These are phyloP conservation scores for Gymnocheta viridis DNA, from an alignment of 2,888 invertebrate species.

Conservation along the genomic window DNA sequence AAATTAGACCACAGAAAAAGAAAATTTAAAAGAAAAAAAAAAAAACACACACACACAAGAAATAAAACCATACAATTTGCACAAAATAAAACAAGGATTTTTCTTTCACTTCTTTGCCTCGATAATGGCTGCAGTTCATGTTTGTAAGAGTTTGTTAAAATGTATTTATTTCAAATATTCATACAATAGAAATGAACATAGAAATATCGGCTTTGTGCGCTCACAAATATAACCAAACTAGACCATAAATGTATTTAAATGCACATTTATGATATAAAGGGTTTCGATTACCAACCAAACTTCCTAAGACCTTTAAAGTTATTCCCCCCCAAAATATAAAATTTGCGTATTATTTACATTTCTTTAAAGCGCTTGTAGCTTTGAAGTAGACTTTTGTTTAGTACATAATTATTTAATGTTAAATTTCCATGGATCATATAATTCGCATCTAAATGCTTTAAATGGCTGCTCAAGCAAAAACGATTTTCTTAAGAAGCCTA, in stretches of 20 bases:
- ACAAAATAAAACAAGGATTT: slow-evolving; percentile 51
- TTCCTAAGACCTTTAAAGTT: too few species aligned
- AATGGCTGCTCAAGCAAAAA: background rate
- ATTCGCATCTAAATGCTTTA: background rate
- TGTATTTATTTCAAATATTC: slow-evolving; percentile 39
- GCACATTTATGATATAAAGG: slow-evolving; percentile 44
- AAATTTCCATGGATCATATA: background rate
- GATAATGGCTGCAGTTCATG: slow-evolving; percentile 34
- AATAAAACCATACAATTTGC: slow-evolving; percentile 51
- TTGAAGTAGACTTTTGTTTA: background rate
- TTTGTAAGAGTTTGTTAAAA: slow-evolving; percentile 10
- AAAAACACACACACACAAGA: background rate
- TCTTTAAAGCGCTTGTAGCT: background rate
- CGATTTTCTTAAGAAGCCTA: background rate
- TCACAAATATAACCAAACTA: slow-evolving; percentile 25
- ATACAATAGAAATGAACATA: slow-evolving; percentile 42
- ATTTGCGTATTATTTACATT: background rate
- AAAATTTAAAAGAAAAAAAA: background rate
- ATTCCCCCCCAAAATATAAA: background rate
- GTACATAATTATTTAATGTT: background rate
- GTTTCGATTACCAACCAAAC: slow-evolving; percentile 12
- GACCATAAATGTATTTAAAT: slow-evolving; percentile 48
- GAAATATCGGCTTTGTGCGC: slow-evolving; percentile 25
- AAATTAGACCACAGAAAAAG: slow-evolving; percentile 61
- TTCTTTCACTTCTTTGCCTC: slow-evolving; percentile 38